Evolutionary conservation across 1,140 invertebrate genomes (phyloP).

Genomic region (Bombus cullumanus): DNA sequence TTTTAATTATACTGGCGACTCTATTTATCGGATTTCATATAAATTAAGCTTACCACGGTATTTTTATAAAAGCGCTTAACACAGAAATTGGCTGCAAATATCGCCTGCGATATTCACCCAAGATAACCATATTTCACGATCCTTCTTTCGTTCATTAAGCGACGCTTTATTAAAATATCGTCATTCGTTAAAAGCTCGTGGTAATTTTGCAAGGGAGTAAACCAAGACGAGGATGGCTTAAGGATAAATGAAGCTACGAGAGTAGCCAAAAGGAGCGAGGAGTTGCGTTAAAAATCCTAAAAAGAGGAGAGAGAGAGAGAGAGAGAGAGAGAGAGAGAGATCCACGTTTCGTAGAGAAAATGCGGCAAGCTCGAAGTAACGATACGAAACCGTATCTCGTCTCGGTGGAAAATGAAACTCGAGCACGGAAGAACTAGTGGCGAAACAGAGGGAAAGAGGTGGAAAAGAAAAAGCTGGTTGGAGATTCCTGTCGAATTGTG

Average conservation of each 20-base stretch:
- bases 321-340: neutral
- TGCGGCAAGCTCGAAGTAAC: conserved; percentile 29
- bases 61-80: neutral
- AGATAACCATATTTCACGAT: neutral
- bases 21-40: neutral
- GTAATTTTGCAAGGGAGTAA: conserved; percentile 2
- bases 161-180: conserved; percentile 44
- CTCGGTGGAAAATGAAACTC: conserved; percentile 14
- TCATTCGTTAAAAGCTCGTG: conserved; percentile 31
- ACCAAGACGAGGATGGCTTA: neutral
- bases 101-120: neutral
- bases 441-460: conserved; percentile 10
- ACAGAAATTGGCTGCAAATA: neutral
- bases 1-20: too few species aligned
- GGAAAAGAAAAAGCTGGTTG: conserved; percentile 33
- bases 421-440: conserved; percentile 9
- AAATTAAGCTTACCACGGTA: neutral
- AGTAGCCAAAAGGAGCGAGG: neutral
- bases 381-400: conserved; percentile 6
- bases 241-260: conserved; percentile 12
- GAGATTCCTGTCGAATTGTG: conserved; percentile 55
- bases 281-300: neutral
- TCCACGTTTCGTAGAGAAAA: conserved; percentile 11
- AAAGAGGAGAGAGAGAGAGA: too few species aligned
- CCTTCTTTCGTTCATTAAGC: conserved; percentile 13